phyloP scores from a whole-genome alignment of 2,888 invertebrate genomes.

The Noctua pronuba region DNA sequence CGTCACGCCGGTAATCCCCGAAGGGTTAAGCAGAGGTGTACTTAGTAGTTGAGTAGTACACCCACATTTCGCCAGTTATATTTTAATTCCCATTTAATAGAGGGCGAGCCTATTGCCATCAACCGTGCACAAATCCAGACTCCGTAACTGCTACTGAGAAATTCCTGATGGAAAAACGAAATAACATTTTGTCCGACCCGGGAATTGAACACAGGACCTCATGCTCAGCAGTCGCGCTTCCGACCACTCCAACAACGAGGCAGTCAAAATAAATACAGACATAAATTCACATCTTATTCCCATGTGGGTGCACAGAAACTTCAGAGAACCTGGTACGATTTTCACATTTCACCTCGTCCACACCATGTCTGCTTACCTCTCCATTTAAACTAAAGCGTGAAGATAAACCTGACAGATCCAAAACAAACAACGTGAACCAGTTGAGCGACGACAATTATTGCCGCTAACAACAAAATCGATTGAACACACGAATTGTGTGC shows the following conservation, averaged over 20 bases:
- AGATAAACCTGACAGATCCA: not conserved
- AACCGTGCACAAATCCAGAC: too few species aligned
- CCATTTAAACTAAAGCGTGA: not conserved
- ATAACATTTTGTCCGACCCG: too few species aligned
- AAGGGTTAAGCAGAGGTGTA: too few species aligned
- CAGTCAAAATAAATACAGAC: not conserved
- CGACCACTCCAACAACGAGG: too few species aligned
- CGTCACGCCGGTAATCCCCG: too few species aligned
- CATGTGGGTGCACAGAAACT: not conserved
- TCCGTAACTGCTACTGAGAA: not conserved
- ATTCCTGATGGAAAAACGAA: not conserved
- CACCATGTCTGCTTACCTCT: not conserved
- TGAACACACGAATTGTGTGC: conserved; percentile 44
- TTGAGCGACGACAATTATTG: conserved; percentile 31
- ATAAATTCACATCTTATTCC: not conserved
- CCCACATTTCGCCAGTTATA: too few species aligned
- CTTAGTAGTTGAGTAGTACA: too few species aligned
- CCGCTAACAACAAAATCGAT: conserved; percentile 52
- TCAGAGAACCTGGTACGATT: not conserved
- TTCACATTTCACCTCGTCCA: not conserved
- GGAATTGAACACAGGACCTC: too few species aligned
- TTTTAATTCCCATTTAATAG: too few species aligned
- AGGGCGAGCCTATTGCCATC: too few species aligned
- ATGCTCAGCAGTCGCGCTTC: too few species aligned
- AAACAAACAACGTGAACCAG: conserved; percentile 16